Base-by-base conservation (phyloP, 1,140 invertebrate species). In the Oryctes rhinoceros region DNA sequence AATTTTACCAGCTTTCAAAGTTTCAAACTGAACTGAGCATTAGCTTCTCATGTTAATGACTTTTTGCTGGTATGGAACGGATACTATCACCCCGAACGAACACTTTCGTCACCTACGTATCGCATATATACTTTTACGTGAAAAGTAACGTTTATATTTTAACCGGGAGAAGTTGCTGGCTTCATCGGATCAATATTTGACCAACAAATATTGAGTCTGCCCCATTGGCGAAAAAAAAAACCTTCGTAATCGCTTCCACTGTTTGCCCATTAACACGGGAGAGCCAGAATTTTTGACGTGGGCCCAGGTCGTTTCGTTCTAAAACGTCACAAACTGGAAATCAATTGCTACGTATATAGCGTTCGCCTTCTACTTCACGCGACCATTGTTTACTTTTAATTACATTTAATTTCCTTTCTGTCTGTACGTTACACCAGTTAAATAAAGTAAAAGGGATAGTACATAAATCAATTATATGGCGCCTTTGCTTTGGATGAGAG, bases 301-400 rank as follows among this genome's bases (percentile, higher is more conserved):
- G 11, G 9, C 49, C n/a, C 13, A 53, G 6, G 49, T 53, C 49
- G 49, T 53, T 53, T 18, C 13, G 13, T 11, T 1, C 49, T 30
- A 4, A 53, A 53, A 53, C 49, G n/a, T 53, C 49, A 53, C 49
- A 13, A 53, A 53, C 49, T 53, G 13, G n/a, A 53, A 53, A 53
- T 53, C 49, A 53, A 53, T 53, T 53, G 49, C n/a, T 18, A 4
- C 13, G 49, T 53, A 53, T 53, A 53, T 53, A 18, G 0, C n/a
- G 49, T 18, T 53, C 49, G 13, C 49, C 49, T 11, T 53, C 49
- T 13, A 53, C 49, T 53, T 53, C n/a, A 53, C 49, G 49, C 49
- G 49, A 53, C 49, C 49, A 53, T 18, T 53, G 49, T 53, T 53
- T 53, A 53, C 49, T 53, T 53, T 53, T 53, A 53, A 53, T 53